Conservation (phyloP, 1,140 invertebrate genomes). For the Whitmania pigra region DNA sequence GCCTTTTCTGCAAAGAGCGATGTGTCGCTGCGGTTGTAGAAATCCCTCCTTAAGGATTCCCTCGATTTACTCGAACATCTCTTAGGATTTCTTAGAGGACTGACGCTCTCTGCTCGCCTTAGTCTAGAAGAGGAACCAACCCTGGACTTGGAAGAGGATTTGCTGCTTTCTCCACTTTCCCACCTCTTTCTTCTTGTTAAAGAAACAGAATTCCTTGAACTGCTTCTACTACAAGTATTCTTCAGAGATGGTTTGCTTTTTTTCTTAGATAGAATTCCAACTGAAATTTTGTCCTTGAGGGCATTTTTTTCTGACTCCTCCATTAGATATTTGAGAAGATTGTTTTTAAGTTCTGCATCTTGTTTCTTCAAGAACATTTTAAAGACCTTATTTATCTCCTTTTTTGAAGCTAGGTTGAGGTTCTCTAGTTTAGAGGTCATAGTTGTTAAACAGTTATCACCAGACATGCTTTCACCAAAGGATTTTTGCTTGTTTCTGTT, state of each 20-base stretch:
- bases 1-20: too few species aligned
- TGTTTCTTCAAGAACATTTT: conserved; percentile 9
- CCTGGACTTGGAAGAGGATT: too few species aligned
- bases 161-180: too few species aligned
- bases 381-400: neutral
- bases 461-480: neutral
- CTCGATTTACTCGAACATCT: too few species aligned
- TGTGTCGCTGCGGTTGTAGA: too few species aligned
- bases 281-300: neutral
- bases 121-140: too few species aligned
- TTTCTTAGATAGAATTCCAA: neutral
- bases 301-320: conserved; percentile 6
- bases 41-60: too few species aligned
- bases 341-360: conserved; percentile 10
- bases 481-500: neutral
- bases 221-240: neutral
- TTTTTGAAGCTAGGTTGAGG: neutral
- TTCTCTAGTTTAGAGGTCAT: neutral
- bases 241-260: conserved; percentile 4
- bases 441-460: neutral
- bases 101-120: too few species aligned
- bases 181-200: too few species aligned
- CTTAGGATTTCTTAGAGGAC: too few species aligned
- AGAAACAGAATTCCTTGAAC: too few species aligned
- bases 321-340: neutral